Evolutionary conservation across 2,797 vertebrate genomes (phyloP).

Genomic region (Neopelma chrysocephalum): DNA sequence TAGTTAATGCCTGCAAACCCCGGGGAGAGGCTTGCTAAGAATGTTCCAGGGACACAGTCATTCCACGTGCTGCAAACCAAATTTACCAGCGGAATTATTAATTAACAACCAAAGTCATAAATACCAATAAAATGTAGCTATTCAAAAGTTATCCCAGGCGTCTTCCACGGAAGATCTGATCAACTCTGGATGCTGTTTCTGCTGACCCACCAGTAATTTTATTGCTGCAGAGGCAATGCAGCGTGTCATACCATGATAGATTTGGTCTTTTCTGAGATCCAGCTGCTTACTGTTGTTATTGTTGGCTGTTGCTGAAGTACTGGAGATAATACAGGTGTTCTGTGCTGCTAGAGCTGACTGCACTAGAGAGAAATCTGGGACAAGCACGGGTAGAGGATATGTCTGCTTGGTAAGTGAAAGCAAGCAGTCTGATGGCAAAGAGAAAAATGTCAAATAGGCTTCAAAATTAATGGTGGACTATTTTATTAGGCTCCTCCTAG

Average conservation of each 20-base stretch:
- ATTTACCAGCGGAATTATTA: neutral
- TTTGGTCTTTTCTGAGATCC: slow-evolving; percentile 20
- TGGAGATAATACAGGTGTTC: slow-evolving; percentile 32
- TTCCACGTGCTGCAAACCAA: neutral
- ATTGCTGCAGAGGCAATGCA: neutral
- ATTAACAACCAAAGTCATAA: neutral
- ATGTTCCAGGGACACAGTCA: neutral
- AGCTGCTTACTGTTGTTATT: slow-evolving; percentile 33
- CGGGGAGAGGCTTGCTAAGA: neutral
- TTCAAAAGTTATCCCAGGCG: neutral
- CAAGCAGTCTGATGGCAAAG: neutral
- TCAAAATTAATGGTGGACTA: neutral
- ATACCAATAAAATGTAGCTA: neutral
- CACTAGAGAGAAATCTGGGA: neutral
- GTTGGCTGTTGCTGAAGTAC: neutral
- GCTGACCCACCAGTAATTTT: slow-evolving; percentile 15
- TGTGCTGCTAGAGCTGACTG: neutral
- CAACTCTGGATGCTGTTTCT: neutral
- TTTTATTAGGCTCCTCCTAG: neutral
- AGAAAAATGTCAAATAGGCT: neutral
- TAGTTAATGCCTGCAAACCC: neutral
- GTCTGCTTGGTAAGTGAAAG: neutral
- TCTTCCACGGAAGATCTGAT: neutral
- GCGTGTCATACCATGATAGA: neutral
- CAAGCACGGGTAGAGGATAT: neutral